Base-by-base conservation (phyloP, 2,888 invertebrate species). In the Bugula neritina region DNA sequence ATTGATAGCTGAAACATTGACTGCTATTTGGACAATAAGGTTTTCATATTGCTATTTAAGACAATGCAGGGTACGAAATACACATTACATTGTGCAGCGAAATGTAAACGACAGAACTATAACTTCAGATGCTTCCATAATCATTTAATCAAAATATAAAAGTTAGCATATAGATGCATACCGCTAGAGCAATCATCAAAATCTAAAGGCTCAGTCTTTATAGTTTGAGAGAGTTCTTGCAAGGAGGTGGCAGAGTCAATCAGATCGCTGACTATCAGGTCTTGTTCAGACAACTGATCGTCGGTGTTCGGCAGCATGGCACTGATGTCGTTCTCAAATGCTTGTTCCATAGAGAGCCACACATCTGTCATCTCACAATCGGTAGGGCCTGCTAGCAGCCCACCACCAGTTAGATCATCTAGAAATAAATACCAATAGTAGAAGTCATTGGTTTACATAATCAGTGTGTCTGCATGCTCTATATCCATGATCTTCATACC, bases 261-360 rank as follows among this genome's bases (percentile, higher is more conserved):
- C 5, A 63, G 31, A 13, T 63, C 63, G 34, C 17, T 63, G 63
- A 63, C 31, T 5, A 25, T 57, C 5, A 63, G 31, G 29, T 31
- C 63, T 5, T 2, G 34, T 3, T 63, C 63, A 17, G 27, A 13
- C 25, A 63, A 31, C 31, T 31, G 10, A 27, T 63, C 63, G n/a
- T 63, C 63, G 10, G 63, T 63, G 63, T 63, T 27, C 5, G 63
- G 63, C n/a, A 63, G 31, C 63, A 63, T 63, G 5, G 29, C 34
- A n/a, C 31, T 34, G 34, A 63, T 63, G 34, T 63, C 63, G 31
- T 63, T 63, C 63, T 63, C 63, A 63, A 63, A 63, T 13, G 63
- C 27, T 31, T 63, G 63, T n/a, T 63, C 63, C 63, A 63, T 31
- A 5, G 63, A 63, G 31, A 63, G 34, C 63, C 63, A 63, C 10